phyloP scores from a whole-genome alignment of 2,888 invertebrate species.

The Clanis bilineata region DNA sequence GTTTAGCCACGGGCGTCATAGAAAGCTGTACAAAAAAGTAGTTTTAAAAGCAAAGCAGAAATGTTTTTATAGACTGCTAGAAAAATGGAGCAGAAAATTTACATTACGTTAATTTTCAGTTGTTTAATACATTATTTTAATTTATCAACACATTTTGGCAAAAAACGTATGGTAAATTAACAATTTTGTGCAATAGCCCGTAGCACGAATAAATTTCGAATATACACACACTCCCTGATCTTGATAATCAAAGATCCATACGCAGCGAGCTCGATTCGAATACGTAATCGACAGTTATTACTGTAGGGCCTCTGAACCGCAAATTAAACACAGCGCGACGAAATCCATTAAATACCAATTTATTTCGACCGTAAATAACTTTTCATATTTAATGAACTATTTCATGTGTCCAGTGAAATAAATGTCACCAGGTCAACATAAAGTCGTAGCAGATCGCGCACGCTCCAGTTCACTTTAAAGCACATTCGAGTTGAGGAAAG shows the following conservation, averaged over 20 bases:
- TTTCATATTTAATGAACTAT: not conserved
- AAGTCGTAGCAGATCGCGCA: not conserved
- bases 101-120: no score
- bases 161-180: not conserved
- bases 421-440: slow-evolving; percentile 12
- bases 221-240: no score
- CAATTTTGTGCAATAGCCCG: not conserved
- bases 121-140: no score
- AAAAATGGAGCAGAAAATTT: no score
- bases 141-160: not conserved
- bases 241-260: no score
- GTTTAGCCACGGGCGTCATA: no score
- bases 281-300: no score
- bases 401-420: not conserved
- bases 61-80: no score
- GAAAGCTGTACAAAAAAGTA: no score
- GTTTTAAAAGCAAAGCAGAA: no score
- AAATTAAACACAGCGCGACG: not conserved
- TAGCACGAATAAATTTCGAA: no score
- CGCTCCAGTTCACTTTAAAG: slow-evolving; percentile 10
- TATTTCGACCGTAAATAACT: slow-evolving; percentile 2
- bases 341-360: slow-evolving; percentile 6
- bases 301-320: not conserved
- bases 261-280: no score
- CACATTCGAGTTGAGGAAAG: not conserved